These are phyloP conservation scores for Cliona cf. orientalis DNA, from an alignment of 37 sponge, comb jelly and placozoan genomes.

Conservation along the genomic window DNA sequence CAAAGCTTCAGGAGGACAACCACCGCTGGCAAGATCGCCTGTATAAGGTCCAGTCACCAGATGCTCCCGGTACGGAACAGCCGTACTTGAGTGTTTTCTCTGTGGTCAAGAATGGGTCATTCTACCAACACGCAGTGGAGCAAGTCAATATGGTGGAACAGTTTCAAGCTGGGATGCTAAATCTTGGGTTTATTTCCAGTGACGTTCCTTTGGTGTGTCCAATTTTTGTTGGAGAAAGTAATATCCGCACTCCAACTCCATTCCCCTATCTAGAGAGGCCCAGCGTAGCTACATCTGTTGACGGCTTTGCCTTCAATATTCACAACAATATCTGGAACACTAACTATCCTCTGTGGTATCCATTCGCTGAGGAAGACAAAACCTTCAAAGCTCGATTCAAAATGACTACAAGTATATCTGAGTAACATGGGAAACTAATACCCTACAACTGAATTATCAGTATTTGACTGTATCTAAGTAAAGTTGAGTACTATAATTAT, in stretches of 20 bases:
- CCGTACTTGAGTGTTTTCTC: conserved; percentile 19
- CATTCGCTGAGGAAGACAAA: conserved; percentile 51
- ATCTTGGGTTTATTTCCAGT: conserved; percentile 11
- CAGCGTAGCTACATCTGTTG: not conserved
- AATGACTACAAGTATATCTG: too few species aligned
- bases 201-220: conserved; percentile 74
- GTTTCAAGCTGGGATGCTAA: not conserved
- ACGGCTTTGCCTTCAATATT: conserved; percentile 74
- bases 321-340: conserved; percentile 86
- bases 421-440: too few species aligned
- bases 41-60: not conserved
- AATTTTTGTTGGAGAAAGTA: not conserved
- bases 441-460: too few species aligned
- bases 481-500: too few species aligned
- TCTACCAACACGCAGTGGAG: conserved; percentile 56
- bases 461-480: too few species aligned
- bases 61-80: not conserved
- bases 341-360: conserved; percentile 77
- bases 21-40: not conserved
- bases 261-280: not conserved
- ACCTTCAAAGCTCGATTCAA: conserved; percentile 63
- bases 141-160: not conserved
- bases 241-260: not conserved
- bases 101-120: conserved; percentile 63
- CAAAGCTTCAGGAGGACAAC: not conserved